Base-by-base conservation (phyloP, 1,140 invertebrate species). In the Agrypnia vestita region DNA sequence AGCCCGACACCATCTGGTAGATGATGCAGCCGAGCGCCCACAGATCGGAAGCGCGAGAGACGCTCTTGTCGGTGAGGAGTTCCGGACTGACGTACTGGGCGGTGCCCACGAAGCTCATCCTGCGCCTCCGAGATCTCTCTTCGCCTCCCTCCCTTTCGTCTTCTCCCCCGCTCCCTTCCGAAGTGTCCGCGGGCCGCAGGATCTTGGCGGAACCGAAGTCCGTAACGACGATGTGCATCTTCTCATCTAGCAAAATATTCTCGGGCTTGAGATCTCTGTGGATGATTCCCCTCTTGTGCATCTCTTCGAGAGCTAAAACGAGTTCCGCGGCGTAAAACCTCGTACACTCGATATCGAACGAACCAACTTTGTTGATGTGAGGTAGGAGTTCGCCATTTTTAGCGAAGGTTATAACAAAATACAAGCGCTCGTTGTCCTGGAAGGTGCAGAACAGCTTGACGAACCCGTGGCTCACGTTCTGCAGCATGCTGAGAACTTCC, bases 61-160 rank as follows among this genome's bases (percentile, higher is more conserved):
- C 93, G 0, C 91, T 92, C 84, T 96, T 94, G 85, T 96, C 94
- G 44, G 94, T 94, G 3, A 99, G 89, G 13, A 99, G 90, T 89
- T 99, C 98, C 7, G 98, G 98, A 59, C 97, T 98, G 0, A 99
- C 97, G 89, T 99, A 99, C 86, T 99, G 98, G 0, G 98, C 98
- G 13, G 98, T 99, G n/a, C 98, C 98, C 6, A 99, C 97, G 89
- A 99, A 99, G 85, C 97, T 99, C 85, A 95, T 96, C 83, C 91
- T 92, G 69, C 95, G 88, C 74, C 88, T 86, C 79, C 90, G 84
- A 78, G 88, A 81, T 82, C 87, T 85, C 83, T 88, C 84, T 11
- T 86, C 84, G 17, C 87, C 86, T 19, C 83, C 80, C 47, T 82
- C 74, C 15, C 78, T 61, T 67, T 85, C 81, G 78, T 86, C 84